Evolutionary conservation across 2,888 invertebrate genomes (phyloP).

Genomic region (Matsumyia berberina): DNA sequence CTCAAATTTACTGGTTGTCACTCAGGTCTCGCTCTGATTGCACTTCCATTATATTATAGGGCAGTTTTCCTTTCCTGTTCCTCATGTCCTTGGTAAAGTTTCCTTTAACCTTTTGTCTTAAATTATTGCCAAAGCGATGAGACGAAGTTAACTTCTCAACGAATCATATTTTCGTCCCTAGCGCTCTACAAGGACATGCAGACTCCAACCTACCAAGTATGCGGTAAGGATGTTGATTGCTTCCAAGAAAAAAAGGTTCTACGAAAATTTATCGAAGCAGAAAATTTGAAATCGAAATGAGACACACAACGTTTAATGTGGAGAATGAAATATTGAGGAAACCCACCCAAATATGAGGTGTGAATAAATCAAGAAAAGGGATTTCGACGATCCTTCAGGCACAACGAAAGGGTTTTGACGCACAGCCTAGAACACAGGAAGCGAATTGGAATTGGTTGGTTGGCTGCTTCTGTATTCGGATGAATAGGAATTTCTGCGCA

Average conservation of each 20-base stretch:
- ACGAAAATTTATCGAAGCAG: constrained; percentile 26
- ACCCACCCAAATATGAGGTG: constrained; percentile 45
- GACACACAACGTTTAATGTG: constrained; percentile 18
- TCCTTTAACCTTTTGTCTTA: not conserved
- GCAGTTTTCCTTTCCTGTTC: too few species aligned
- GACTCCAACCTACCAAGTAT: not conserved
- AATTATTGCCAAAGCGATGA: not conserved
- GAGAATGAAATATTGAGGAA: constrained; percentile 36
- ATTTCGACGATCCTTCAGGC: constrained; percentile 41
- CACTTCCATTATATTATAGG: too few species aligned
- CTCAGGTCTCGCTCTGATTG: too few species aligned
- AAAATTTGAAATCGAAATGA: constrained; percentile 51
- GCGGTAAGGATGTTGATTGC: not conserved
- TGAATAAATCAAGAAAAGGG: constrained; percentile 59
- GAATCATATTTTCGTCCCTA: not conserved
- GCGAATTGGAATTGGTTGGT: constrained; percentile 18
- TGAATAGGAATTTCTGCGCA: constrained; percentile 11
- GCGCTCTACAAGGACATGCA: not conserved
- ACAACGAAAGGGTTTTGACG: constrained; percentile 22
- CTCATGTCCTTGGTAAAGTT: not conserved
- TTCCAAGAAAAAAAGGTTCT: constrained; percentile 6
- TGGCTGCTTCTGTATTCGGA: constrained; percentile 22
- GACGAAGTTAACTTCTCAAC: not conserved
- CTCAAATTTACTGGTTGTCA: too few species aligned
- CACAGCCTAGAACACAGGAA: not conserved